Evolutionary conservation across 2,113 vertebrate species (phyloP).

Genomic region (Channa maculata): DNA sequence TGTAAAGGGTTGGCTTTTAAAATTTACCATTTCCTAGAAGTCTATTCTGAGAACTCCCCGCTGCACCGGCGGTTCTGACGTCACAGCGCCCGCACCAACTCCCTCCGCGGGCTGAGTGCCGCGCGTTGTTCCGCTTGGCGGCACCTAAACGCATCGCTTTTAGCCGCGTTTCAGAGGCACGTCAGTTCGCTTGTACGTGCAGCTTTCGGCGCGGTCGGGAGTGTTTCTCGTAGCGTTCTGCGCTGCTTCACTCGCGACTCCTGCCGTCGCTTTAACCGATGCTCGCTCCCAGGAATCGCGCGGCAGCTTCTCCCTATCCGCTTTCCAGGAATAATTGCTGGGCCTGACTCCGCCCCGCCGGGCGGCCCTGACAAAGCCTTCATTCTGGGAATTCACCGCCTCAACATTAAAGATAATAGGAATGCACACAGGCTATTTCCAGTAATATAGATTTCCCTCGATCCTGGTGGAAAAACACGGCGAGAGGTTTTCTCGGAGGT

Average conservation of each 20-base stretch:
- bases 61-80: constrained; percentile 81
- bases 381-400: constrained; percentile 79
- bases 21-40: constrained; percentile 84
- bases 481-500: constrained; percentile 66
- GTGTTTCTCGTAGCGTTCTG: too few species aligned
- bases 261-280: constrained; percentile 56
- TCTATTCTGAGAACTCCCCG: constrained; percentile 83
- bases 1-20: constrained; percentile 79
- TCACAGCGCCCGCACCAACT: constrained; percentile 60
- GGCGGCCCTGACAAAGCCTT: constrained; percentile 62
- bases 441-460: constrained; percentile 73
- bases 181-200: too few species aligned
- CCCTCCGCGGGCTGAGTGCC: background rate
- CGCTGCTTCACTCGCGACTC: constrained; percentile 9
- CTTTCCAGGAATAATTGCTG: constrained; percentile 80
- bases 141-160: background rate
- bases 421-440: constrained; percentile 74
- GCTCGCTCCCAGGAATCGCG: constrained; percentile 75
- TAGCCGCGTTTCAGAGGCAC: background rate
- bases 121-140: constrained; percentile 2
- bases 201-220: too few species aligned
- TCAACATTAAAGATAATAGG: constrained; percentile 80
- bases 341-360: constrained; percentile 73
- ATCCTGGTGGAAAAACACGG: constrained; percentile 64
- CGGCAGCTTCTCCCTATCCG: constrained; percentile 70